Conservation (phyloP, 2,797 vertebrate species). For the Galagoides demidoff region DNA sequence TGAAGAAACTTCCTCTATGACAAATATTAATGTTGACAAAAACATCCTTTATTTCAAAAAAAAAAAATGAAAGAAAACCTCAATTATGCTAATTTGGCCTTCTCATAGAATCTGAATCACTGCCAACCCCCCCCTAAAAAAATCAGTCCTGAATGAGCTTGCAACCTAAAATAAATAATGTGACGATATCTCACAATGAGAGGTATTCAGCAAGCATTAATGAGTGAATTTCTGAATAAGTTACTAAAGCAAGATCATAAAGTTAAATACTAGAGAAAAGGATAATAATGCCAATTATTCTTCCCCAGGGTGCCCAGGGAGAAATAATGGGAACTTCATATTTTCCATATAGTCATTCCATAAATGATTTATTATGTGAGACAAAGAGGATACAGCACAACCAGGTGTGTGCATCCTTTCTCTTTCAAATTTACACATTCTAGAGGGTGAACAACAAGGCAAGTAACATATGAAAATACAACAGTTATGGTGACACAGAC, state of each 20-base stretch:
- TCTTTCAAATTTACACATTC: neutral
- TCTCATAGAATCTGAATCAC: neutral
- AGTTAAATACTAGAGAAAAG: neutral
- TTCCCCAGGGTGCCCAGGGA: no score
- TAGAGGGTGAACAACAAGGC: neutral
- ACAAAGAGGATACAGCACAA: neutral
- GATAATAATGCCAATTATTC: neutral
- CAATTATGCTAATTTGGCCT: neutral
- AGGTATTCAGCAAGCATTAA: neutral
- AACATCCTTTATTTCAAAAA: constrained; percentile 27
- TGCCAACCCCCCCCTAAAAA: neutral
- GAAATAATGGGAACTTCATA: neutral
- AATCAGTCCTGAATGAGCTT: neutral
- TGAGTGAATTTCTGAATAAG: neutral
- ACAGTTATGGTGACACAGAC: neutral
- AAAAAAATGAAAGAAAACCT: neutral
- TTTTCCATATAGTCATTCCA: neutral
- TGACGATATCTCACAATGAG: neutral
- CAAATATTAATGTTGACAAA: neutral
- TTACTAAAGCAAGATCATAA: neutral
- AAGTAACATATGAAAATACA: neutral
- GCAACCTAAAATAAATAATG: neutral
- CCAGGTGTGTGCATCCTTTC: accelerated
- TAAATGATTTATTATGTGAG: neutral
- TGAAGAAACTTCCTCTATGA: neutral